Percentiles rank a stretch among this genome's conserved stretches.
phyloP scores from a whole-genome alignment of 2,888 invertebrate genomes.

The Ophioninae sp. region DNA sequence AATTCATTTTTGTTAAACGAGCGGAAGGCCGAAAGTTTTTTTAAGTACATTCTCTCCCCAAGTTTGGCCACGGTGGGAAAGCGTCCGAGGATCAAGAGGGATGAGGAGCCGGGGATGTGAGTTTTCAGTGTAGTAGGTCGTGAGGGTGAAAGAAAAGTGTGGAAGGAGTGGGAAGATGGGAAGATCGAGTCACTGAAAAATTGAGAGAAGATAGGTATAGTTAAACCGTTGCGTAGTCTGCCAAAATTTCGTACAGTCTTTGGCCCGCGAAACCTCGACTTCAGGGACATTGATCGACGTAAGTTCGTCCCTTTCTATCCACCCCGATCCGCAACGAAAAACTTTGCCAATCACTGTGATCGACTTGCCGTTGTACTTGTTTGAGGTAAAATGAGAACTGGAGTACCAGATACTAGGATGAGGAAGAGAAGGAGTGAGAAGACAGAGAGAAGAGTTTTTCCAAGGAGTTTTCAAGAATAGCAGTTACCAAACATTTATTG shows the following conservation, averaged over 20 bases:
- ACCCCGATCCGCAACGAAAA: neutral
- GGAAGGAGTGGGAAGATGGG: conserved; percentile 24
- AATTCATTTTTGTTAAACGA: conserved; percentile 79
- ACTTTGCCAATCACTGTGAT: conserved; percentile 24
- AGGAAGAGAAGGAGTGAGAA: neutral
- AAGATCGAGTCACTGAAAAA: conserved; percentile 33
- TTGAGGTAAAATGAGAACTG: neutral
- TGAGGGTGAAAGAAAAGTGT: conserved; percentile 9
- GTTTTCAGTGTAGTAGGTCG: conserved; percentile 10
- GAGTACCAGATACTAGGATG: conserved; percentile 14
- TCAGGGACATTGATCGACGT: neutral
- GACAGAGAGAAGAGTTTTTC: conserved; percentile 23
- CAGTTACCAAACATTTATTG: conserved; percentile 71
- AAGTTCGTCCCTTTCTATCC: neutral
- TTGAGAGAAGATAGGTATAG: conserved; percentile 36
- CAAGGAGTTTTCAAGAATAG: conserved; percentile 68
- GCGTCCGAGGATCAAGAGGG: conserved; percentile 26
- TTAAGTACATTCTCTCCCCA: conserved; percentile 72
- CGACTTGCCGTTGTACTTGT: neutral
- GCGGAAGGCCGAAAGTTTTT: conserved; percentile 73
- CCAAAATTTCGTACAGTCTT: conserved; percentile 5
- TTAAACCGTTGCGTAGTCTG: neutral
- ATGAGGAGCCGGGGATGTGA: conserved; percentile 1
- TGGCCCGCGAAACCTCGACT: neutral
- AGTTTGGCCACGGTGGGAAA: conserved; percentile 47